Evolutionary conservation across 1,140 invertebrate genomes (phyloP), one percentile per base, ranked within the genome.

Genomic region (Branchinecta lindahli): DNA sequence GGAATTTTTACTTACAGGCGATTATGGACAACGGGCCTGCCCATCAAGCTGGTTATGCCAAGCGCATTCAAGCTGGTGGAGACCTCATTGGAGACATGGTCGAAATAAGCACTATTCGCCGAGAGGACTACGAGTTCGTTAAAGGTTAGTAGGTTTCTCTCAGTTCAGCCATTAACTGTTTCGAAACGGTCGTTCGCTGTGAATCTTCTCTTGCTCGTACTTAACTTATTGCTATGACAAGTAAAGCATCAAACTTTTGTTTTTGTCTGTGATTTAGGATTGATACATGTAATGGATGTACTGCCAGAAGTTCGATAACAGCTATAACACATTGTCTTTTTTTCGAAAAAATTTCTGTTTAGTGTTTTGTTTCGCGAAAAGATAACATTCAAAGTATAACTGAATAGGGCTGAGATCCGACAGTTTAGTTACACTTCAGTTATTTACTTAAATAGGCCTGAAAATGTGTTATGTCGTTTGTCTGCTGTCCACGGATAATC

Each of bases 1-100:
- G n/a, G n/a, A n/a, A n/a, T n/a, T n/a, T n/a, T 33, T 33, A 33
- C 5, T 70, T 76, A 66, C 72, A 86, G 82, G 85, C 87, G 73
- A 83, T 84, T 9, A 86, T 98, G 82, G 93, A 96, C 76, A 98
- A 98, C 81, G 91, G 92, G 5, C 90, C 92, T 44, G 92, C 95
- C 0, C 81, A 81, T 71, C 79, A 81, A 8, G 80, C 79, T 6
- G 81, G 83, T 66, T 85, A 86, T 76, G 83, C 84, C 1, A 76
- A 82, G 45, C 83, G 82, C 44, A 77, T 98, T 33, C 87, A 90
- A 76, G 78, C 82, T 61, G 84, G 84, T 44, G 92, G 92, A 7
- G 87, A 92, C 70, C 73, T 77, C 6, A 83, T 91, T 67, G 94
- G 88, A 5, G 94, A 98, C 81, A 89, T 90, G 0, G 87, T 97